Base-by-base conservation (phyloP, 2,888 invertebrate species). In the Stenodera caucasica region DNA sequence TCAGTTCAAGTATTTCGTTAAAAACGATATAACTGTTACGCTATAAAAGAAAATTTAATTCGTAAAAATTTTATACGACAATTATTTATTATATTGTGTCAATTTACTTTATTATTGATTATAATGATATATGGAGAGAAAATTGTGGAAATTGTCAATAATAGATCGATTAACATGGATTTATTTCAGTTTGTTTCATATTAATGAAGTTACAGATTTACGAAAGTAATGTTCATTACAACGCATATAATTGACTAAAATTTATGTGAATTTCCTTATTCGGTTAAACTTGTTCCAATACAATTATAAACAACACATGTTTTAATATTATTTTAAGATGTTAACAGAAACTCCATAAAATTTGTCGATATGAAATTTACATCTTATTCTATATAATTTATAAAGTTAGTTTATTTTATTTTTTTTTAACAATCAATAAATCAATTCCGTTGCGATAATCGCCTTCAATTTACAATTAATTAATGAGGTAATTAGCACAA, bases 1-100 rank as follows among this genome's bases (percentile, higher is more conserved):
- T 65, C 67, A 70, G 21, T 45, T 45, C 45, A 45, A 45, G 45
- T 45, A 45, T 45, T 45, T 45, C 45, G 45, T 45, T 45, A 45
- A 45, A 45, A 21, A 45, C 45, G 45, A 15, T 45, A 21, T 45
- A 12, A 45, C 11, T 45, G 21, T 21, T 26, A 21, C 11, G 0
- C 8, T 15, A 15, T 15, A 37, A 15, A 8, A 18, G 21, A 1
- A 21, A 21, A n/a, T n/a, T n/a, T n/a, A n/a, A n/a, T n/a, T n/a
- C n/a, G n/a, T n/a, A n/a, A n/a, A n/a, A n/a, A n/a, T n/a, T n/a
- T n/a, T n/a, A n/a, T n/a, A n/a, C n/a, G n/a, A n/a, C n/a, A 18
- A 45, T 45, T 40, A 40, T 40, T 45, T 18, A 40, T 3, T 18
- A 7, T 18, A 18, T 18, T 18, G 37, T 15, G 15, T 37, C 15